These are phyloP conservation scores for Grantiella picta DNA, from an alignment of 2,113 vertebrate species.

Conservation along the genomic window DNA sequence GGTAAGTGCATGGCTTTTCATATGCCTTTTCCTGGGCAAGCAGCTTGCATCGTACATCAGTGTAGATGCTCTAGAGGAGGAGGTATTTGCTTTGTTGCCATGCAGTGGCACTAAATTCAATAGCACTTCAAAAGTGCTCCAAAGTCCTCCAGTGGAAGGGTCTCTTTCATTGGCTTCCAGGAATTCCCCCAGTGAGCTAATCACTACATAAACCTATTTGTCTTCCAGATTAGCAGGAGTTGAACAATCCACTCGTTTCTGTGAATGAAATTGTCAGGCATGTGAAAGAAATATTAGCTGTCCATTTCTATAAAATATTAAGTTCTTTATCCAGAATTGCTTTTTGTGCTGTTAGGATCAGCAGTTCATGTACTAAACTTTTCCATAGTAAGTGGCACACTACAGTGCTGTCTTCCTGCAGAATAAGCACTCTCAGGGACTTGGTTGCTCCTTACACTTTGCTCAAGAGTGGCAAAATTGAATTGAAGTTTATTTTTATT, in stretches of 20 bases:
- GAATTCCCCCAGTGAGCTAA: not conserved
- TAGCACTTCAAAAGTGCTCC: constrained; percentile 1
- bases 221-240: constrained; percentile 21
- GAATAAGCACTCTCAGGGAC: not conserved
- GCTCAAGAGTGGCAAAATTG: not conserved
- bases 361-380: not conserved
- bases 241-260: not conserved
- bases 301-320: constrained; percentile 1
- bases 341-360: not conserved
- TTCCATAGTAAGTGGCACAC: not conserved
- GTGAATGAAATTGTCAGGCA: not conserved
- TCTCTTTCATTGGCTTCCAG: constrained; percentile 26
- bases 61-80: not conserved
- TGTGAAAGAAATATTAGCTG: not conserved
- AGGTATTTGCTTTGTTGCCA: not conserved
- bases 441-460: rapidly evolving
- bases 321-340: not conserved
- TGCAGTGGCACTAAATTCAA: not conserved
- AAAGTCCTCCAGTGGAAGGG: not conserved
- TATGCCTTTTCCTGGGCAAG: not conserved
- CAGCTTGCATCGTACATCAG: not conserved
- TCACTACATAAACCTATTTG: not conserved
- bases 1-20: not conserved
- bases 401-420: rapidly evolving
- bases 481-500: not conserved